Conservation (phyloP, 53 echinoderm and acorn worm genomes). For the Patiria pectinifera region DNA sequence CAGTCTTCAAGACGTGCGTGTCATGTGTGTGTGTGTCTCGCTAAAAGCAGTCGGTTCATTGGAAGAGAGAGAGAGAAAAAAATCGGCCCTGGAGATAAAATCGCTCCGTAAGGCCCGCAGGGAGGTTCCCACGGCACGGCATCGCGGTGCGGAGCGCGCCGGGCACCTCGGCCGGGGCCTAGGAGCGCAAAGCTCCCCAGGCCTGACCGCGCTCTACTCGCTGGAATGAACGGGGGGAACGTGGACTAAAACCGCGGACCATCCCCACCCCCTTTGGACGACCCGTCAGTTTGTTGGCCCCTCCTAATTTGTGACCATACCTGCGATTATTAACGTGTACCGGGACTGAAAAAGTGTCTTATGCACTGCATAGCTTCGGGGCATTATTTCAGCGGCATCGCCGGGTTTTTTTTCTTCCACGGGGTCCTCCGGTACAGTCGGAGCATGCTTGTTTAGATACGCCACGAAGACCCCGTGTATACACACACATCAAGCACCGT, state of each 20-base stretch:
- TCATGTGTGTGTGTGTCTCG: conserved; percentile 7
- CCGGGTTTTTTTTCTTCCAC: background rate
- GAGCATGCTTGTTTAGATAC: conserved; percentile 58
- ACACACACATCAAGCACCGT: background rate
- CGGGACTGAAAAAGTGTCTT: conserved; percentile 35
- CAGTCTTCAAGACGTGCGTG: conserved; percentile 63
- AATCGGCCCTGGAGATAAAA: conserved; percentile 42
- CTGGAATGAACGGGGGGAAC: conserved; percentile 26
- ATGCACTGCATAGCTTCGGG: background rate
- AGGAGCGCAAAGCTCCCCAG: conserved; percentile 55
- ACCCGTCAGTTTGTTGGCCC: conserved; percentile 13
- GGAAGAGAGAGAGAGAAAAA: conserved; percentile 1
- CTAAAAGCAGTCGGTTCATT: conserved; percentile 21
- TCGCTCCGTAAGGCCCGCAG: conserved; percentile 42
- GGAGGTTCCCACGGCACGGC: conserved; percentile 57
- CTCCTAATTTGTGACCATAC: background rate
- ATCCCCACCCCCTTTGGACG: conserved; percentile 31
- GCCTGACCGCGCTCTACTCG: conserved; percentile 34
- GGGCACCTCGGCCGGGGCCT: conserved; percentile 22
- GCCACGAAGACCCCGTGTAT: conserved; percentile 15
- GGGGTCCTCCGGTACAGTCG: background rate
- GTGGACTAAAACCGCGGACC: conserved; percentile 43
- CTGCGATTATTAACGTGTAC: background rate
- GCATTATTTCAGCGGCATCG: conserved; percentile 56
- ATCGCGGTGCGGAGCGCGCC: conserved; percentile 17